Evolutionary conservation across 2,797 vertebrate species (phyloP), one percentile per base, ranked within the genome.

Genomic region (Muscicapa striata): DNA sequence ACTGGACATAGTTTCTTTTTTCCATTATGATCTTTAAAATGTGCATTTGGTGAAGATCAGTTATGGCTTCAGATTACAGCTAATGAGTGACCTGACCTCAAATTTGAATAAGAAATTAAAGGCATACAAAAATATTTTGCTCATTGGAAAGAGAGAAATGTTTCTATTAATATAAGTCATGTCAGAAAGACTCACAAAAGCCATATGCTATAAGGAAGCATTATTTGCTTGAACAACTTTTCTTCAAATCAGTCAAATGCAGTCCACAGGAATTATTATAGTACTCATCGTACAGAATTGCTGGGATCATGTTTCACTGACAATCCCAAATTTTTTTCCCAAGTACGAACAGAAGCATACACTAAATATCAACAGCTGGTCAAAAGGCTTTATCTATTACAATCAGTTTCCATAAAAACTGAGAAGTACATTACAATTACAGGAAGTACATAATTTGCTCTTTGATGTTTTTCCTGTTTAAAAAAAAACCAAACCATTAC

Each of bases 401-500:
- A 98, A 97, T 97, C 97, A 96, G 96, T 98, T 98, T 97, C 97
- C 96, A 94, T 95, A 97, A 98, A 97, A 96, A 97, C 91, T 92
- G 98, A 97, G 93, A 94, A 93, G 98, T 96, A 93, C 97, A 96
- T 96, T 96, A 98, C 97, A 97, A 95, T 96, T 96, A 97, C 90
- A 98, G 95, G 97, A 98, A 97, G 97, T 98, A 98, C 98, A 98
- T 98, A 98, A 98, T 98, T 98, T 98, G 91, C 98, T 99, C 98
- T 98, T 98, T 93, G 97, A 96, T 98, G 98, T 98, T 98, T 98
- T 98, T 98, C 97, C 97, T 98, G 98, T 98, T 98, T 98, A 98
- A 99, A 99, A 98, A 99, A 99, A 99, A 29, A 6, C 11, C 11
- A 34, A 99, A 98, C 98, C 97, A 87, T 99, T 99, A 99, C 98